phyloP scores from a whole-genome alignment of 2,888 invertebrate species.

The Leucophora obtusa region DNA sequence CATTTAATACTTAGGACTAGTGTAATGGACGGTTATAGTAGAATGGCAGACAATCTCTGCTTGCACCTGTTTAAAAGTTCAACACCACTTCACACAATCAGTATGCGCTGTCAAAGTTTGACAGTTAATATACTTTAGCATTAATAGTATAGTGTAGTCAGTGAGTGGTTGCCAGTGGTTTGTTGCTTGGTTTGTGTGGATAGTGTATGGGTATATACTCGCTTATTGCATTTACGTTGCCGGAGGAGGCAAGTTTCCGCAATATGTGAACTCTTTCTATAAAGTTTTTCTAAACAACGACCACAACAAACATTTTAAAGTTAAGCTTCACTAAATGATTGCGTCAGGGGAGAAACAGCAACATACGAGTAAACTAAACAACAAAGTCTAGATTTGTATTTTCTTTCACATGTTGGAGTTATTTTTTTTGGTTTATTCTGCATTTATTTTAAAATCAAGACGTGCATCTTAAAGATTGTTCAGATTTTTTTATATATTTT shows the following conservation, averaged over 20 bases:
- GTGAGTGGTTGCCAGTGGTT: background rate
- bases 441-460: constrained; percentile 55
- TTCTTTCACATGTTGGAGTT: constrained; percentile 24
- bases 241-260: constrained; percentile 35
- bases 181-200: constrained; percentile 31
- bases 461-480: constrained; percentile 64
- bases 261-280: constrained; percentile 50
- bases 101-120: constrained; percentile 69
- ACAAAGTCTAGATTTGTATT: constrained; percentile 51
- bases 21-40: constrained; percentile 2
- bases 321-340: constrained; percentile 67
- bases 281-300: constrained; percentile 26
- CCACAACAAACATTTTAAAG: constrained; percentile 50
- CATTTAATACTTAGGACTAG: constrained; percentile 30
- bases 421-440: background rate
- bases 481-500: constrained; percentile 31
- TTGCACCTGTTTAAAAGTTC: constrained; percentile 69
- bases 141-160: constrained; percentile 56
- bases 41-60: constrained; percentile 60
- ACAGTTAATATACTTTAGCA: constrained; percentile 71
- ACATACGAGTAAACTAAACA: background rate
- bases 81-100: constrained; percentile 67
- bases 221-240: constrained; percentile 13
- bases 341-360: constrained; percentile 67
- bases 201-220: constrained; percentile 1